Conservation (phyloP, 2,888 invertebrate species). For the Brassicogethes aeneus region DNA sequence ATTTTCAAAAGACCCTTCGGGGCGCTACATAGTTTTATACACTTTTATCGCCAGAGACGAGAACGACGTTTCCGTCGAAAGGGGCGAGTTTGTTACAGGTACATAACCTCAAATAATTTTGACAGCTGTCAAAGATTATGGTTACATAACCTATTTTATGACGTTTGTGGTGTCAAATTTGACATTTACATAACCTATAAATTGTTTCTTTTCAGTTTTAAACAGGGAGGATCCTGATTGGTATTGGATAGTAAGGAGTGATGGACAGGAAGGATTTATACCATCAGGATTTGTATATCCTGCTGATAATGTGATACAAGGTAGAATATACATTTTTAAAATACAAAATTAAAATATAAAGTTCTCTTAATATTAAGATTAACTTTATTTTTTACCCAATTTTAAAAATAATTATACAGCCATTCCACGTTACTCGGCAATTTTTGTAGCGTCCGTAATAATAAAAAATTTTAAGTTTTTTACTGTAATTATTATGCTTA, state of each 20-base stretch:
- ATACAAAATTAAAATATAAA: too few relatives aligned
- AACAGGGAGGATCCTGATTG: constrained; percentile 94
- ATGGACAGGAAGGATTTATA: constrained; percentile 92
- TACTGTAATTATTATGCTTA: too few relatives aligned
- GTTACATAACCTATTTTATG: background rate
- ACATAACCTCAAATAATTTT: constrained; percentile 4
- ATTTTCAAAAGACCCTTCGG: constrained; percentile 75
- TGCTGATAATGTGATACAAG: constrained; percentile 67
- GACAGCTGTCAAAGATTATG: background rate
- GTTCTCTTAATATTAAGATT: too few relatives aligned
- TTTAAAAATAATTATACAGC: too few relatives aligned
- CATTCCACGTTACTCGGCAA: too few relatives aligned
- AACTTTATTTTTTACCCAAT: background rate
- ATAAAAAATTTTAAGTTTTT: too few relatives aligned
- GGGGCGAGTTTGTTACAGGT: constrained; percentile 91
- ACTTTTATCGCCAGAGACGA: constrained; percentile 89
- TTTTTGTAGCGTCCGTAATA: too few relatives aligned
- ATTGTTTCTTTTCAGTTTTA: constrained; percentile 50
- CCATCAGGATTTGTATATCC: constrained; percentile 93
- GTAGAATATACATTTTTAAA: too few relatives aligned
- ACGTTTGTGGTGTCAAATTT: too few relatives aligned
- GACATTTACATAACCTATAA: too few relatives aligned
- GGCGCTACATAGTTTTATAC: constrained; percentile 85
- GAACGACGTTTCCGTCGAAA: constrained; percentile 87
- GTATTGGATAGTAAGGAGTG: constrained; percentile 91